phyloP scores from a whole-genome alignment of 2,888 invertebrate genomes.

The Tholera decimalis region DNA sequence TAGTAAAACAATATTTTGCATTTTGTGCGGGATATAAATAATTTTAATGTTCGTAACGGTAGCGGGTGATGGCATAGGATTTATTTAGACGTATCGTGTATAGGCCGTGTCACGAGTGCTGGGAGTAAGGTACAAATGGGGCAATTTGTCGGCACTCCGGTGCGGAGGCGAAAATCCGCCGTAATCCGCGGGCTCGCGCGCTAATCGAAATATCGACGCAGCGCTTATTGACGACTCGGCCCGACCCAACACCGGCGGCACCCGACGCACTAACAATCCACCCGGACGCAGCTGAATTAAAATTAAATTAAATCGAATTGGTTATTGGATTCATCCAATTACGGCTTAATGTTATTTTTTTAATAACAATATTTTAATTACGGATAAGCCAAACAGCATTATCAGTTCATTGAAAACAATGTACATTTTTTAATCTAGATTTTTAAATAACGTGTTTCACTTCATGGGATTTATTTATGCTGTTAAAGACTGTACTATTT shows the following conservation, averaged over 20 bases:
- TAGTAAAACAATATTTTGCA: conserved; percentile 37
- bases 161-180: conserved; percentile 88
- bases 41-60: conserved; percentile 35
- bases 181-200: conserved; percentile 87
- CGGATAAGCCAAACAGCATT: background rate
- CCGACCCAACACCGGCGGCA: conserved; percentile 40
- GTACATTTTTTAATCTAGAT: no score
- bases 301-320: conserved; percentile 25
- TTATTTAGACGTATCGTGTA: conserved; percentile 56
- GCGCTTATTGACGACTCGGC: conserved; percentile 80
- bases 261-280: conserved; percentile 41
- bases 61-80: conserved; percentile 43
- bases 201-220: conserved; percentile 90
- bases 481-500: background rate
- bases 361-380: conserved; percentile 10
- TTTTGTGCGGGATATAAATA: conserved; percentile 30
- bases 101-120: conserved; percentile 62
- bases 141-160: conserved; percentile 84
- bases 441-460: background rate
- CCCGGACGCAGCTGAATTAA: conserved; percentile 28
- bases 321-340: conserved; percentile 23
- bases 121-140: conserved; percentile 84
- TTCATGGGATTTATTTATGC: background rate
- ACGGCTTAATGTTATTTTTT: background rate
- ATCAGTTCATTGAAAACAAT: no score